phyloP scores from a whole-genome alignment of 2,113 vertebrate species.

The Dipodomys spectabilis region DNA sequence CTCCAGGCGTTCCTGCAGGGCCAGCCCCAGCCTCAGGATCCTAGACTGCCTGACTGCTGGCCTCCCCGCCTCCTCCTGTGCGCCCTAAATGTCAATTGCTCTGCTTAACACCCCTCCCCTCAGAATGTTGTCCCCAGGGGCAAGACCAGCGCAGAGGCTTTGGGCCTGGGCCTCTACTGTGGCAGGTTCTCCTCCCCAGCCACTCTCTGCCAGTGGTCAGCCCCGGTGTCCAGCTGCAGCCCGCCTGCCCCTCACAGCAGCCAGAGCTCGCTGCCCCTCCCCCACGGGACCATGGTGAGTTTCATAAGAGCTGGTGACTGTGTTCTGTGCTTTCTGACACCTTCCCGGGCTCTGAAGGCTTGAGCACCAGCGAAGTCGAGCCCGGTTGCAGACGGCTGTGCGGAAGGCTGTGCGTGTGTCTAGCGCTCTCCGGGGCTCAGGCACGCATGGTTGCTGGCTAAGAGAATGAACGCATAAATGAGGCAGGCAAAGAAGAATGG shows the following conservation, averaged over 20 bases:
- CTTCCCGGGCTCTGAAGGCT: no score
- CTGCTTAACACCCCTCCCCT: not conserved
- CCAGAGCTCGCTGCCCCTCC: no score
- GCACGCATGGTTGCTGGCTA: not conserved
- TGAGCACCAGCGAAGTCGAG: no score
- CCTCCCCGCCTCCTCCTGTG: not conserved
- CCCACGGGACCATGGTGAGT: no score
- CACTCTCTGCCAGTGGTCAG: not conserved
- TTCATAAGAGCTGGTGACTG: no score
- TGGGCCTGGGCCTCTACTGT: not conserved
- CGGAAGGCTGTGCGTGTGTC: not conserved
- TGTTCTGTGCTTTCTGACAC: no score
- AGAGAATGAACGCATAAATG: not conserved
- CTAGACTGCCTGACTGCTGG: fast-evolving
- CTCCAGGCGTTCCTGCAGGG: not conserved
- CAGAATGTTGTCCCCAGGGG: not conserved
- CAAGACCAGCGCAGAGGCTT: not conserved
- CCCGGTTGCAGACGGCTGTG: no score
- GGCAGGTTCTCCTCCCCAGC: not conserved
- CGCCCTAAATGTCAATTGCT: not conserved
- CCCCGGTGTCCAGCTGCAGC: not conserved
- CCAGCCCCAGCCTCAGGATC: not conserved
- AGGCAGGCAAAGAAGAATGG: not conserved
- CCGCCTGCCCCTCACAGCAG: not conserved
- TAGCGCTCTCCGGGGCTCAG: not conserved